Evolutionary conservation across 2,797 vertebrate genomes (phyloP).

Genomic region (Ispidina lecontei): DNA sequence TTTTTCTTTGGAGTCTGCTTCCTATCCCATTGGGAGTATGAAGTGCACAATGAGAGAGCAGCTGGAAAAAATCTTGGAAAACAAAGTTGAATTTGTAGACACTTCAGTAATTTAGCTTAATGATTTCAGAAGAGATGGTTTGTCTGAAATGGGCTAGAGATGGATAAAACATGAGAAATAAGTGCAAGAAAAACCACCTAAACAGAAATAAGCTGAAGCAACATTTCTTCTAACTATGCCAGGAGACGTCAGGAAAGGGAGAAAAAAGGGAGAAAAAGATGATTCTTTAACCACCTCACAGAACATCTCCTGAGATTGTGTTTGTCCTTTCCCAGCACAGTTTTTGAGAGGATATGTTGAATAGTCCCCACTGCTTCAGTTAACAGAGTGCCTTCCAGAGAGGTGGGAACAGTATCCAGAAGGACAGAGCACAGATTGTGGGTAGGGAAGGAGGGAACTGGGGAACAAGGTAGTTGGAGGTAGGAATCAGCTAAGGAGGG

Average conservation of each 20-base stretch:
- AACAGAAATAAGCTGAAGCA: neutral
- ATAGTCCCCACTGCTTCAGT: neutral
- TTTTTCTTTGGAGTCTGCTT: neutral
- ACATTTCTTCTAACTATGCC: neutral
- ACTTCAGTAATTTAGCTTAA: neutral
- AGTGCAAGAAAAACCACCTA: neutral
- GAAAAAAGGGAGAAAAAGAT: neutral
- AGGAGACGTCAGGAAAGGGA: neutral
- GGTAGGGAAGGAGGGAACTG: neutral
- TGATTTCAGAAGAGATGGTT: neutral
- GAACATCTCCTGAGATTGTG: neutral
- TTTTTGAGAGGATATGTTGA: neutral
- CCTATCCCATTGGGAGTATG: neutral
- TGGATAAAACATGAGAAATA: neutral
- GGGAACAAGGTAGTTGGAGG: neutral
- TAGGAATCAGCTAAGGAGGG: neutral
- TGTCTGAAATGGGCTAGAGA: neutral
- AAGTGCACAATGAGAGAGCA: neutral
- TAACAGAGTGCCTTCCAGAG: neutral
- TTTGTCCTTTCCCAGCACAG: slow-evolving; percentile 9
- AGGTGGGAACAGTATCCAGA: neutral
- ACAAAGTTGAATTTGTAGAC: neutral
- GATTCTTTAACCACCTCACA: neutral
- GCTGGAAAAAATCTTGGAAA: neutral
- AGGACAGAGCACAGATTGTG: neutral